Conservation (phyloP, 2,888 invertebrate genomes). For the Caenorhabditis afra region DNA sequence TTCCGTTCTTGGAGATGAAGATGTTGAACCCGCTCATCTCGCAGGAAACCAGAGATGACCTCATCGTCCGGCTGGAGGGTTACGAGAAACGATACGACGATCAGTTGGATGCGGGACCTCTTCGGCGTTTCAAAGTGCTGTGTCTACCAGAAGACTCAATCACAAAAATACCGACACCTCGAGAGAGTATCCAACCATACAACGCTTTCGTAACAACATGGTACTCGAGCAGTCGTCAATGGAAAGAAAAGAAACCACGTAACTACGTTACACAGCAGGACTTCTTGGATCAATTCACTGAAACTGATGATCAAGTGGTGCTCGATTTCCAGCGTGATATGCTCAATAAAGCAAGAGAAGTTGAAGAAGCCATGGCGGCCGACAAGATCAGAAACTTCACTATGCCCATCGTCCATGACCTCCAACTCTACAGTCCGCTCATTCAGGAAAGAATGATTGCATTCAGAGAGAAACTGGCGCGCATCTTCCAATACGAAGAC, state of each 20-base stretch:
- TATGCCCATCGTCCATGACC: conserved; percentile 16
- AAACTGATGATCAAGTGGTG: conserved; percentile 2
- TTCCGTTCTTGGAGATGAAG: conserved; percentile 4
- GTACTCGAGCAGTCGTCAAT: conserved; percentile 30
- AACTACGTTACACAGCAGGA: conserved; percentile 3
- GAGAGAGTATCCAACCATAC: conserved; percentile 1
- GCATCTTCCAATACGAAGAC: conserved; percentile 25
- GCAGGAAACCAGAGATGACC: background rate
- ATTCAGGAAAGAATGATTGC: conserved; percentile 7
- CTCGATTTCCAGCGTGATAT: conserved; percentile 25
- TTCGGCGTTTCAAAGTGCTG: background rate
- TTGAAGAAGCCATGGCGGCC: background rate
- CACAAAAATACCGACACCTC: background rate
- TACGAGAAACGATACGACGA: conserved; percentile 14
- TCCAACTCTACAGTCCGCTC: background rate
- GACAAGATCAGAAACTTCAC: conserved; percentile 14
- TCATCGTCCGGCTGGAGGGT: background rate
- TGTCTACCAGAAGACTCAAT: background rate
- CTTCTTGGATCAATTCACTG: conserved; percentile 22
- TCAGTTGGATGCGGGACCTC: background rate
- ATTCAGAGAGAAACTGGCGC: conserved; percentile 24
- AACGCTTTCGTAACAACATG: conserved; percentile 16
- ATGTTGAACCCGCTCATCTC: background rate
- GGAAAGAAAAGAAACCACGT: conserved; percentile 11
- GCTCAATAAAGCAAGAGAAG: conserved; percentile 12